Percentiles rank a stretch among this genome's conserved stretches.
phyloP scores from a whole-genome alignment of 2,113 vertebrate species.

The Trinectes maculatus region DNA sequence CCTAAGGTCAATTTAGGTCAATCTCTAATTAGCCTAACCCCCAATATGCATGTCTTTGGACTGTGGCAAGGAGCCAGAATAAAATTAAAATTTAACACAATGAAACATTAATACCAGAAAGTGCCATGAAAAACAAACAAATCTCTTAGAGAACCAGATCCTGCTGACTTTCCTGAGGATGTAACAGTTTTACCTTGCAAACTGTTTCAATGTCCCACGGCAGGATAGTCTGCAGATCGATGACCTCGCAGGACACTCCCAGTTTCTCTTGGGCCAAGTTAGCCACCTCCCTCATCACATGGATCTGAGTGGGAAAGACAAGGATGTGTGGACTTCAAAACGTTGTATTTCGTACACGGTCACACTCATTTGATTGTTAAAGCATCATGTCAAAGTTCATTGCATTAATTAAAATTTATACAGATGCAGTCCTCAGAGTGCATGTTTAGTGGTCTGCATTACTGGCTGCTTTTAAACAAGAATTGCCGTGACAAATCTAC shows the following conservation, averaged over 20 bases:
- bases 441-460: constrained; percentile 19
- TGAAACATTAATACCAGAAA: neutral
- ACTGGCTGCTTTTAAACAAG: constrained; percentile 6
- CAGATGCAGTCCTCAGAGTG: constrained; percentile 17
- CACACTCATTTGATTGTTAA: neutral
- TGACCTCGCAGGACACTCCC: constrained; percentile 96
- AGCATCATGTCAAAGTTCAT: neutral
- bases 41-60: too few species aligned
- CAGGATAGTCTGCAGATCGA: constrained; percentile 94
- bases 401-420: constrained; percentile 5
- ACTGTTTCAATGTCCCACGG: constrained; percentile 95
- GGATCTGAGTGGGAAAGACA: constrained; percentile 82
- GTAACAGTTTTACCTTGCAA: constrained; percentile 87
- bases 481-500: constrained; percentile 10
- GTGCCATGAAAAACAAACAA: neutral
- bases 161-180: neutral
- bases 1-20: too few species aligned
- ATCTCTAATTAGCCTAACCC: too few species aligned
- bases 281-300: constrained; percentile 94
- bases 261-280: constrained; percentile 96
- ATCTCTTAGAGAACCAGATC: neutral
- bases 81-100: too few species aligned
- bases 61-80: too few species aligned
- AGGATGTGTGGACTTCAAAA: neutral
- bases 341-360: neutral